Conservation (phyloP, 2,888 invertebrate species). For the Coecobrya sp. region DNA sequence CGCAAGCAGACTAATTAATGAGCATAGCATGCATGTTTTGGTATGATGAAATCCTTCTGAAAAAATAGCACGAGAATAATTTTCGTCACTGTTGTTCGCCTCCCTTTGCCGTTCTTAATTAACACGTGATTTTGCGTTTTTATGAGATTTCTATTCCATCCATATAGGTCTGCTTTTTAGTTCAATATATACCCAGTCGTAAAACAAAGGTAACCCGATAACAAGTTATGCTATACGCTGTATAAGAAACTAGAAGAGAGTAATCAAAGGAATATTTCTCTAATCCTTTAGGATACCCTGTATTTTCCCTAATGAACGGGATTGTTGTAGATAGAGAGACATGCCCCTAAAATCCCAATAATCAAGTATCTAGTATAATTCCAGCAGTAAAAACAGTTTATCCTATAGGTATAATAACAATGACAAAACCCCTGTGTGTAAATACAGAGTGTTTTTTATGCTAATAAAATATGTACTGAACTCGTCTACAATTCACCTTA, state of each 20-base stretch:
- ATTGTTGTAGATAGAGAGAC: conserved; percentile 34
- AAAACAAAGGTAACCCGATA: conserved; percentile 6
- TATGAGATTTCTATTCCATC: conserved; percentile 64
- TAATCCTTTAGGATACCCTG: conserved; percentile 62
- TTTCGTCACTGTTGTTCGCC: background rate
- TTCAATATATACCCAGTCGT: background rate
- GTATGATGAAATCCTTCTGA: conserved; percentile 19
- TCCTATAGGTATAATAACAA: background rate
- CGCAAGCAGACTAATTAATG: conserved; percentile 53
- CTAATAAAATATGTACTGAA: no score
- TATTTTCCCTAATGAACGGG: conserved; percentile 73
- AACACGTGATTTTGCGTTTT: conserved; percentile 72
- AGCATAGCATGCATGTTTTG: background rate
- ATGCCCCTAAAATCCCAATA: conserved; percentile 47
- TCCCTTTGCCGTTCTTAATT: conserved; percentile 55
- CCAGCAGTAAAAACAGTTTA: no score
- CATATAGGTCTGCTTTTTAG: no score
- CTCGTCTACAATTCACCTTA: background rate
- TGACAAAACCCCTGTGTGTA: background rate
- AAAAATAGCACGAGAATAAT: conserved; percentile 30
- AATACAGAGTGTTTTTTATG: no score
- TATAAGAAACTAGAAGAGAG: background rate
- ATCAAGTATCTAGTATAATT: background rate
- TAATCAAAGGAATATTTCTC: conserved; percentile 36
- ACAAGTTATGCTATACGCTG: background rate